These are phyloP conservation scores for Macaria liturata DNA, from an alignment of 2,888 invertebrate species.

Conservation along the genomic window DNA sequence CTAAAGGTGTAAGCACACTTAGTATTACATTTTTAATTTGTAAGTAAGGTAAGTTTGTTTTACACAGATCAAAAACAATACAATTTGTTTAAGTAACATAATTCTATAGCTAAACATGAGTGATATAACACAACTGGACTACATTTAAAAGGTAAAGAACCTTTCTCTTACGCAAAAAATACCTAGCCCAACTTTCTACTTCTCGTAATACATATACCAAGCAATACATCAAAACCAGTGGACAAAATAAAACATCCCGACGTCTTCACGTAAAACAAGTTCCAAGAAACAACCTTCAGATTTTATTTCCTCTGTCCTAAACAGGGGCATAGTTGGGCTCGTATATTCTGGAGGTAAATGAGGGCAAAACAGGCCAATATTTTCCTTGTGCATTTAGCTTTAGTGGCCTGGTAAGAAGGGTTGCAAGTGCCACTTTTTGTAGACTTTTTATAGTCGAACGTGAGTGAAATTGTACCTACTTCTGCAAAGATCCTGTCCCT, in stretches of 20 bases:
- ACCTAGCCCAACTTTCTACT: no score
- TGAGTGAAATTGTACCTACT: slow-evolving; percentile 58
- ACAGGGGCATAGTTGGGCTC: slow-evolving; percentile 8
- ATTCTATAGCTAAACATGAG: no score
- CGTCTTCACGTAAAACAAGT: neutral
- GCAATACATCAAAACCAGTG: no score
- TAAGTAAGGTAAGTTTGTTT: no score
- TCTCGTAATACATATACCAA: no score
- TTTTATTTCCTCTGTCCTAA: slow-evolving; percentile 13
- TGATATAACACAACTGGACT: no score
- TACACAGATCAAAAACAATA: no score
- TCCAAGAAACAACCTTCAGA: slow-evolving; percentile 30
- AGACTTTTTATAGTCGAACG: slow-evolving; percentile 60
- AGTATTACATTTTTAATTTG: no score
- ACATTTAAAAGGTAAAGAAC: no score
- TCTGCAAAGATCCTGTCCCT: slow-evolving; percentile 16
- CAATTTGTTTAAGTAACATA: no score
- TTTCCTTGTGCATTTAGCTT: slow-evolving; percentile 26
- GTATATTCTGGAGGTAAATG: slow-evolving; percentile 14
- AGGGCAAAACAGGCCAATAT: slow-evolving; percentile 17
- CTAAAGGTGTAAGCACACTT: slow-evolving; percentile 37
- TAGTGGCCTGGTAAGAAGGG: slow-evolving; percentile 23
- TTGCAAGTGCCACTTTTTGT: slow-evolving; percentile 28
- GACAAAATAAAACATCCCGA: no score
- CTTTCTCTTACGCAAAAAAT: no score